Evolutionary conservation across 64 coral and sea anemone species (phyloP), one percentile per base, ranked within the genome.

Genomic region (Montipora cactus): DNA sequence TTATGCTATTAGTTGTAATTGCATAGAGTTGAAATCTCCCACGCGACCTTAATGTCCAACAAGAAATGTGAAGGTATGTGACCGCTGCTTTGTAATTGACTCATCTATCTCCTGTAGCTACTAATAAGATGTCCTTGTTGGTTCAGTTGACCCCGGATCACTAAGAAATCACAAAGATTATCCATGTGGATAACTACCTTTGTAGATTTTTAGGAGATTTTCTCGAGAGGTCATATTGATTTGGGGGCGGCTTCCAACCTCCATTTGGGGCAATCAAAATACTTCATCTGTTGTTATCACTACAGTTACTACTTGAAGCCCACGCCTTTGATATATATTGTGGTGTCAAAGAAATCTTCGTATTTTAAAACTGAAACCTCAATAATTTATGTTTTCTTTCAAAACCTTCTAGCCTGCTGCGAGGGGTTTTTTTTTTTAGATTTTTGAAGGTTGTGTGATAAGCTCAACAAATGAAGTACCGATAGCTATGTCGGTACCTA

Each of bases 31-130:
- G 82, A 85, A n/a, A 7, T n/a, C 62, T 85, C 66, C 15, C 82
- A 85, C 82, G 82, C 82, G 82, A 85, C 62, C 48, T 16, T 47
- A 8, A 85, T 82, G 79, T 82, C 22, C 79, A 62, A 82, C 79
- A 82, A 62, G 55, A 44, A 1, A 82, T 51, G 9, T 71, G 22
- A 70, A 85, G 82, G 82, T 85, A 85, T 50, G 82, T 85, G 16
- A 49, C 18, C 2, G 16, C 3, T 81, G 19, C 3, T 44, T 61
- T 62, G 14, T 49, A 47, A n/a, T 49, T 83, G 5, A 5, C 9
- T 49, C 20, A 49, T 7, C 8, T 28, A 21, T 22, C 19, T n/a
- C 62, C 44, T 47, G 14, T 8, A 67, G 66, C 37, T 48, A 49
- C 1, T 70, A 8, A 49, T 68, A 44, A 68, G 62, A 69, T 57